Evolutionary conservation across 2,113 vertebrate genomes (phyloP).

Genomic region (Rhinichthys klamathensis): DNA sequence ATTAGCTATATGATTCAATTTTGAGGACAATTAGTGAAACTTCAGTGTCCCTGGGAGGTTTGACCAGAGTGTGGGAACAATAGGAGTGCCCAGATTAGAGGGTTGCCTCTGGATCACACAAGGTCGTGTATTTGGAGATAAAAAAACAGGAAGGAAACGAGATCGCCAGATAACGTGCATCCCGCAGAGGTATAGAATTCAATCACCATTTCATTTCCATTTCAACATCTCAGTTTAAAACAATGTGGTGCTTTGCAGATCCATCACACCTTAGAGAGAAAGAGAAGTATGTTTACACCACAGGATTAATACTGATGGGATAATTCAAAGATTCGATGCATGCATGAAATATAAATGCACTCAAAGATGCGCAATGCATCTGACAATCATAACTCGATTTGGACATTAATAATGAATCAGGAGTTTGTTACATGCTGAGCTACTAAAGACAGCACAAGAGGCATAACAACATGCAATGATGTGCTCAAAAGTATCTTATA

Average conservation of each 20-base stretch:
- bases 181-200: not conserved
- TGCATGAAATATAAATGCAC: not conserved
- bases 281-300: not conserved
- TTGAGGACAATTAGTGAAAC: constrained; percentile 69
- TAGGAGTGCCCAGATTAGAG: constrained; percentile 31
- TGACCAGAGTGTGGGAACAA: constrained; percentile 51
- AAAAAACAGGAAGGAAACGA: constrained; percentile 7
- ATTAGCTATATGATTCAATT: constrained; percentile 38
- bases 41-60: constrained; percentile 50
- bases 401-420: not conserved
- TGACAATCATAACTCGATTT: not conserved
- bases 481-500: not conserved
- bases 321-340: not conserved
- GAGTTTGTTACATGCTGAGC: not conserved
- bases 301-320: not conserved
- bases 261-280: not conserved
- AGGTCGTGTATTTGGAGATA: not conserved
- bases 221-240: not conserved
- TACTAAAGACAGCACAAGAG: not conserved
- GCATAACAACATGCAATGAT: not conserved
- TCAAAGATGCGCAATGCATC: not conserved
- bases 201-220: not conserved
- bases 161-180: not conserved
- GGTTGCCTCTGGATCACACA: not conserved
- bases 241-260: not conserved